Conservation (phyloP, 2,888 invertebrate genomes). For the Octonoba sinensis region DNA sequence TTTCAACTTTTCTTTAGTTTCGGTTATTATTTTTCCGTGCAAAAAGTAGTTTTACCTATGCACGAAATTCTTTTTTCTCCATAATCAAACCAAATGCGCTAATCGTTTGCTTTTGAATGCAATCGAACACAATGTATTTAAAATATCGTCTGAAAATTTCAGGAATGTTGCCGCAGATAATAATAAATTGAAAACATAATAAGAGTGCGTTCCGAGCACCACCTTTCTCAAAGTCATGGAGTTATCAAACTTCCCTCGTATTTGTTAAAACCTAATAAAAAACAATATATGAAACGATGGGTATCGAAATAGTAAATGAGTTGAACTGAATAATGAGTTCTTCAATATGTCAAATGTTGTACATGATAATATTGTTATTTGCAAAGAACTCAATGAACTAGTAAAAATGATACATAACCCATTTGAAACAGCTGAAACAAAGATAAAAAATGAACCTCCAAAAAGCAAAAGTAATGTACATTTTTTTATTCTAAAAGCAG, state of each 20-base stretch:
- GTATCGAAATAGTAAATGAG: no score
- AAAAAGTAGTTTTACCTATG: background rate
- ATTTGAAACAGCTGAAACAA: no score
- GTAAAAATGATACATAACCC: no score
- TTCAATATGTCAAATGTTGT: no score
- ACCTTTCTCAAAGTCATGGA: background rate
- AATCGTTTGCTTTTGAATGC: slow-evolving; percentile 8
- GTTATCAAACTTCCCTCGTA: slow-evolving; percentile 1
- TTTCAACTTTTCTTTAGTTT: slow-evolving; percentile 7
- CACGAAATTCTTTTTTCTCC: background rate
- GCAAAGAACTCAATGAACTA: no score
- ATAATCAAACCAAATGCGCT: background rate
- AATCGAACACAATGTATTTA: background rate
- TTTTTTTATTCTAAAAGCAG: no score
- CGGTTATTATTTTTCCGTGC: background rate
- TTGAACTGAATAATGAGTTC: no score
- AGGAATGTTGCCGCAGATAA: slow-evolving; percentile 4
- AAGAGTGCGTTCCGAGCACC: background rate
- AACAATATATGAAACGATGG: no score
- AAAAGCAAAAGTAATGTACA: no score
- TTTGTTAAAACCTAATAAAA: no score
- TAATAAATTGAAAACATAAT: slow-evolving; percentile 1
- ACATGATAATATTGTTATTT: no score
- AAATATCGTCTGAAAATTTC: slow-evolving; percentile 2
- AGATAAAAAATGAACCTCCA: no score